Base-by-base conservation (phyloP, 2,797 vertebrate genomes). In the Orientallactaga sibirica region DNA sequence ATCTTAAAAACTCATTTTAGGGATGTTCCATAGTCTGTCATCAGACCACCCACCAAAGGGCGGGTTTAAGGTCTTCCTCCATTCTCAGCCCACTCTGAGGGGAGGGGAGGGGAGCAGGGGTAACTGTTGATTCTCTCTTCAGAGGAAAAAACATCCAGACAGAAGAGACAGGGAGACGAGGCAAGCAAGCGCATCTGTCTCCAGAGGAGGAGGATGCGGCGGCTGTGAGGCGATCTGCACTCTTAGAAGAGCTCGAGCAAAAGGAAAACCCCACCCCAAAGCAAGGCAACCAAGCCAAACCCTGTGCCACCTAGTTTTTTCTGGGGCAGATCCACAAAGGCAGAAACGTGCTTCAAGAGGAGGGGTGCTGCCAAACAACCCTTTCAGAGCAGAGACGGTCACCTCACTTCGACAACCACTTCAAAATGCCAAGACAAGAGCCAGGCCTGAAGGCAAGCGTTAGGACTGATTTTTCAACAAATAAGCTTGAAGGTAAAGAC, bases 1-100 rank as follows among this genome's bases (percentile, higher is more conserved):
- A 24, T 67, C 58, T 93, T 92, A 84, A 20, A 74, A 68, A 68
- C 67, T 88, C 68, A 61, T n/a, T 91, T 92, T 33, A 90, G 62
- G 75, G 24, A 43, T 27, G 81, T 66, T 90, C 83, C 74, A 84
- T 16, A 55, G 82, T 27, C 88, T 91, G 33, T 80, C 80, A 79
- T 68, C 24, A 37, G 64, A 62, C 25, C 8, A 48, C 75, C 61
- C 78, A 89, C 90, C 55, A 87, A 91, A 94, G 85, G 75, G 25
- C 78, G 93, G 67, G 85, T 11, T 67, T 74, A 90, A 74, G 85
- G 84, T 75, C 84, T 66, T 88, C 61, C 70, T 88, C 27, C 55
- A 33, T 73, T 43, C 61, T 85, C 78, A 91, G 83, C 33, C 62
- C 71, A 73, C 43, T 66, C 87, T 85, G 15, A 85, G 48, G 64